A percentile compares a stretch with the other conserved stretches of the same genome.
Conservation (phyloP, 1,140 invertebrate genomes). For the Sinella curviseta region DNA sequence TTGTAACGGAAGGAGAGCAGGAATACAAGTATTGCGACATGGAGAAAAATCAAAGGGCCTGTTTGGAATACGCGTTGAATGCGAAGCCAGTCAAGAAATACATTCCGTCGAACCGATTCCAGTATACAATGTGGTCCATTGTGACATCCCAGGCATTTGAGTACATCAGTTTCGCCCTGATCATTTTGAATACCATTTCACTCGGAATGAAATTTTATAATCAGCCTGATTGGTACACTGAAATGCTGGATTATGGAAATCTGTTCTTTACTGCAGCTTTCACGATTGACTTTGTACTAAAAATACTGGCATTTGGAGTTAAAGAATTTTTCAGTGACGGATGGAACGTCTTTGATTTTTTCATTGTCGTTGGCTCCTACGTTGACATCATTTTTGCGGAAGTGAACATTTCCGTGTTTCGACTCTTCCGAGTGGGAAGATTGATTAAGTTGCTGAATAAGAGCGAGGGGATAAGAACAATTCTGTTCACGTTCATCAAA, state of each 20-base stretch:
- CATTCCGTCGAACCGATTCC: conserved; percentile 95
- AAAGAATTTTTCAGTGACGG: conserved; percentile 99
- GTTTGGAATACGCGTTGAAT: conserved; percentile 98
- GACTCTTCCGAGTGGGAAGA: conserved; percentile 97
- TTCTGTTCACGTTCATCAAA: conserved; percentile 99
- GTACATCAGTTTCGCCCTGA: conserved; percentile 95
- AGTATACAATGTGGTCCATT: conserved; percentile 99
- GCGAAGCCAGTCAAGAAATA: conserved; percentile 94
- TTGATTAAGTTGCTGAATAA: conserved; percentile 93
- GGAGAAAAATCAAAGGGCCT: conserved; percentile 99
- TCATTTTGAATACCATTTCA: conserved; percentile 98
- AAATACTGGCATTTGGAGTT: conserved; percentile 96
- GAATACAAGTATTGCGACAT: conserved; percentile 99
- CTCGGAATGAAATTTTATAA: conserved; percentile 97
- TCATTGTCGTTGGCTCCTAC: no score
- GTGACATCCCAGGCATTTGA: conserved; percentile 98
- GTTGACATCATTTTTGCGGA: conserved; percentile 97
- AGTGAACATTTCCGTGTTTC: conserved; percentile 95
- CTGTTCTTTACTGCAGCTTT: conserved; percentile 98
- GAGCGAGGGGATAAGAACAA: conserved; percentile 95
- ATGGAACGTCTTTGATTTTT: conserved; percentile 99
- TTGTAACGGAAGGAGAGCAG: conserved; percentile 98
- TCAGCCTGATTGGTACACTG: conserved; percentile 73
- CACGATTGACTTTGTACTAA: conserved; percentile 95
- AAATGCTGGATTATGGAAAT: conserved; percentile 88